A percentile compares a stretch with the other conserved stretches of the same genome.
Conservation (phyloP, 2,113 vertebrate species). For the pig (Sus scrofa) region DNA sequence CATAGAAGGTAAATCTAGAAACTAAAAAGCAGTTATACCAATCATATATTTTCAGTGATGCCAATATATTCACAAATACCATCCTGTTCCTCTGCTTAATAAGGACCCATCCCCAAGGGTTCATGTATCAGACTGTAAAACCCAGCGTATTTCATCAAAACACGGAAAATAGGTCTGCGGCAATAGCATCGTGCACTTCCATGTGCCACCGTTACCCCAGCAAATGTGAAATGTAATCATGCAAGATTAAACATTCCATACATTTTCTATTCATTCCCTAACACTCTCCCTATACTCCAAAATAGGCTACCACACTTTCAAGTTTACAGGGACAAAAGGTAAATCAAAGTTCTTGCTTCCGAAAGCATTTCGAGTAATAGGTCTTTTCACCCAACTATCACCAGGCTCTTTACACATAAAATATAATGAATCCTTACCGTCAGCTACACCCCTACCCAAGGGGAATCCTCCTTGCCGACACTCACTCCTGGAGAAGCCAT, state of each 20-base stretch:
- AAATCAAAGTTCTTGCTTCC: constrained; percentile 74
- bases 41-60: constrained; percentile 66
- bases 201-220: constrained; percentile 32
- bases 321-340: constrained; percentile 65
- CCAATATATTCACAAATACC: constrained; percentile 4
- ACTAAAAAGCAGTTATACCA: constrained; percentile 59
- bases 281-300: constrained; percentile 28
- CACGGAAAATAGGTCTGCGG: constrained; percentile 59
- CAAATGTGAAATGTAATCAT: constrained; percentile 75
- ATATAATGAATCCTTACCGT: constrained; percentile 60
- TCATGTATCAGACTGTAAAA: constrained; percentile 59
- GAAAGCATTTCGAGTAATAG: constrained; percentile 63
- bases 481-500: neutral
- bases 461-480: neutral
- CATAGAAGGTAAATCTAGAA: constrained; percentile 63
- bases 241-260: constrained; percentile 81
- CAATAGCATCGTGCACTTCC: constrained; percentile 30
- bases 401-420: constrained; percentile 60
- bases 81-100: constrained; percentile 71
- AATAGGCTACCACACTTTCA: constrained; percentile 65
- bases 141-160: constrained; percentile 61
- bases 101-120: constrained; percentile 57
- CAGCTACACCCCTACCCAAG: neutral
- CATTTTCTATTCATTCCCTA: constrained; percentile 73
- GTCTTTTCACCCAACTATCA: constrained; percentile 60